These are phyloP conservation scores for Antedon mediterranea DNA, from an alignment of 53 echinoderm and acorn worm species.

Conservation along the genomic window DNA sequence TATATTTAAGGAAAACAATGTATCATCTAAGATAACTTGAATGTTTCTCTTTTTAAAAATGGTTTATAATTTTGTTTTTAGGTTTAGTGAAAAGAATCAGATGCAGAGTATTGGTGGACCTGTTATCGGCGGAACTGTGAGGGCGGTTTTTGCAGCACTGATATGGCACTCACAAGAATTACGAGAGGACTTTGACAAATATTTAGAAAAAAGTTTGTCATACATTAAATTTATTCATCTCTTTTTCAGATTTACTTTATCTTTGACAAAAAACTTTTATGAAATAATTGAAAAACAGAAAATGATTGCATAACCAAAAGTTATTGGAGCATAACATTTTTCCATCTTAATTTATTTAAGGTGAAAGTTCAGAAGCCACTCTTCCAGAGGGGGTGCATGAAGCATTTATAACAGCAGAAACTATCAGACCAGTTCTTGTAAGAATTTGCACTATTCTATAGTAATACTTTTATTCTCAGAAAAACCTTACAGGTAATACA, in stretches of 20 bases:
- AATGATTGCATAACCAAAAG: no score
- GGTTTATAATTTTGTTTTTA: conserved; percentile 2
- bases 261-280: no score
- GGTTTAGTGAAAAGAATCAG: conserved; percentile 48
- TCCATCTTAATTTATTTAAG: not conserved
- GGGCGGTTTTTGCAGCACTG: conserved; percentile 78
- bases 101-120: conserved; percentile 68
- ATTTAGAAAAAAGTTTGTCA: not conserved
- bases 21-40: no score
- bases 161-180: conserved; percentile 73
- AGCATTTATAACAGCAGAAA: conserved; percentile 78
- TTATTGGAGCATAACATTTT: no score
- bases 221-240: no score
- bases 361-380: not conserved
- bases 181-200: conserved; percentile 24
- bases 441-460: conserved; percentile 3
- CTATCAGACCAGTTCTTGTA: conserved; percentile 65
- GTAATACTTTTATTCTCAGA: no score
- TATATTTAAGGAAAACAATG: no score
- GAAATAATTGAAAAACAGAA: no score
- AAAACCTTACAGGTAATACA: no score
- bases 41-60: no score
- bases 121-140: conserved; percentile 47
- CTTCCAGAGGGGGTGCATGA: conserved; percentile 54
- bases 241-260: no score